Evolutionary conservation across 2,888 invertebrate species (phyloP), one percentile per base, ranked within the genome.

Genomic region (Yponomeuta cagnagella): DNA sequence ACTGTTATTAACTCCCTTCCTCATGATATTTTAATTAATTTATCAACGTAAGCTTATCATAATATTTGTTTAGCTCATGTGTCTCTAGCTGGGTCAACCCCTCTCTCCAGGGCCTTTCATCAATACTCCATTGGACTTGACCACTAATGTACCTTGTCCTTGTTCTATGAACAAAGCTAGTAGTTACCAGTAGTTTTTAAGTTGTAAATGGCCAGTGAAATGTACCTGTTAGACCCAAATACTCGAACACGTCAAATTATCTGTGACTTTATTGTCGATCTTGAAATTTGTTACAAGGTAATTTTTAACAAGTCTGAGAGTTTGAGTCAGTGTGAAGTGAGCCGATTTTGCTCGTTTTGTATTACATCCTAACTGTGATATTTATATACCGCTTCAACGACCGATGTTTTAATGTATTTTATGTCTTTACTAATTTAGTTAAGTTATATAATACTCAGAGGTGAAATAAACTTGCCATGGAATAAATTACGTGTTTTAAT

Each of bases 181-280:
- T 77, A 77, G 71, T 76, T 78, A 76, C 73, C 76, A 74, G 74
- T 80, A 74, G 74, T 75, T 70, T 70, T 69, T 74, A 74, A 75
- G 73, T 73, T 63, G 70, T 58, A 58, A 15, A 58, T 1, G 15
- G 52, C 52, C 52, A 15, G 52, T 58, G 52, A 12, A 15, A 58
- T 58, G 52, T 58, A 58, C 52, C 15, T 58, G 15, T 58, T 58
- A 15, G 15, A 15, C 43, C 8, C 52, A 58, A 58, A 58, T 15
- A 5, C 52, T 58, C 52, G 15, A 58, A 58, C 52, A 33, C 5
- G 33, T 5, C 23, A 23, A 23, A 33, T 33, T 15, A 15, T 58
- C 12, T 58, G 52, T 43, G 9, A 43, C 43, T 5, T 8, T 43
- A 1, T 8, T 43, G 43, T 43, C 43, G 1, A 43, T 1, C 6